Evolutionary conservation across 2,888 invertebrate genomes (phyloP), one percentile per base, ranked within the genome.

Genomic region (Sclerodermus sp.): DNA sequence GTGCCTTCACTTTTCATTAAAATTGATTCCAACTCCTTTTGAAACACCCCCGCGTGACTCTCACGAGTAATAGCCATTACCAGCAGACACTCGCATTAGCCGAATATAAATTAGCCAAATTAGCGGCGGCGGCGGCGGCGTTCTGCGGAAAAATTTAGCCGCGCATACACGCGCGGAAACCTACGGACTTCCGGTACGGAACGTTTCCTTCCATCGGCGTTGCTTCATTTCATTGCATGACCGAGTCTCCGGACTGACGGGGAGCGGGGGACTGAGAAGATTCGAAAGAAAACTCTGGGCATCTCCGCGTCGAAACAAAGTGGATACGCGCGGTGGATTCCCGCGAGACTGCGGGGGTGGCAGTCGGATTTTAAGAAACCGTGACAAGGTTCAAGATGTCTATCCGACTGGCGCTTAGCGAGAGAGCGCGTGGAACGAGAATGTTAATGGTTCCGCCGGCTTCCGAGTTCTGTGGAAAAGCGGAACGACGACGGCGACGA

Each of bases 311-410:
- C 61, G 64, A 64, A 63, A 63, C 61, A 63, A 60, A 62, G 59
- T 57, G 61, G 52, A 55, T 55, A 50, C 51, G 51, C 40, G 41
- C 18, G 30, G 51, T 36, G 48, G 54, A 53, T 53, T 51, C 49
- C 43, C 34, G 32, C 50, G 57, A 58, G 63, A 56, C 62, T 56
- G 61, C 3, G 23, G 23, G 23, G 23, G 23, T 8, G 23, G 8
- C 4, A 23, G 4, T 64, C 58, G 65, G 67, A 70, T 72, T 74
- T 71, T 67, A 71, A 71, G 71, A 70, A 73, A 71, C 67, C 70
- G 64, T 71, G 75, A 74, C 75, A 70, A 70, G 71, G 62, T 71
- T 71, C 60, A 63, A 71, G 73, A 76, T 71, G 74, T 74, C 73
- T 72, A 72, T 67, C 73, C 63, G 74, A 66, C 73, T 71, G 67